phyloP scores from a whole-genome alignment of 92 coral and sea anemone species.

The Diadumene lineata region DNA sequence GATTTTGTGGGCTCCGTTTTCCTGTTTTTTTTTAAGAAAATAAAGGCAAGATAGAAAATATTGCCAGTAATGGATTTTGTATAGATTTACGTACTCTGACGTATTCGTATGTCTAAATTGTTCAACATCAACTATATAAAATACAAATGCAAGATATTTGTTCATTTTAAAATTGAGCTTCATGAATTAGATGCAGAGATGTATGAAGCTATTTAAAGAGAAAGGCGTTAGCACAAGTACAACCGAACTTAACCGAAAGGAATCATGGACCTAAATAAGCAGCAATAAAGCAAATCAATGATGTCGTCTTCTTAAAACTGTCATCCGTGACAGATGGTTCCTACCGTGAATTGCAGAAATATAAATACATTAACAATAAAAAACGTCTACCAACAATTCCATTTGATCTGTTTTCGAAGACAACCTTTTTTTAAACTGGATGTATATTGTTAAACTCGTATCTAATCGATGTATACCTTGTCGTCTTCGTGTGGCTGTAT shows the following conservation, averaged over 20 bases:
- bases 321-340: not conserved
- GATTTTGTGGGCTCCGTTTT: conserved; percentile 47
- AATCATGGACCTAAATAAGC: not conserved
- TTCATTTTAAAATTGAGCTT: not conserved
- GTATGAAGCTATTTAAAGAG: not conserved
- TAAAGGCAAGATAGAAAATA: not conserved
- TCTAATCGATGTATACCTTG: conserved; percentile 13
- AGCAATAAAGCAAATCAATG: not conserved
- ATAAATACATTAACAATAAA: too few species aligned
- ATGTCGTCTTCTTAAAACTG: too few species aligned
- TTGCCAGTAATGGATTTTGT: not conserved
- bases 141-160: too few species aligned
- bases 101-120: too few species aligned
- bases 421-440: not conserved
- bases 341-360: too few species aligned
- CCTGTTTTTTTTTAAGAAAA: not conserved
- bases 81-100: not conserved
- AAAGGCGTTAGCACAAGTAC: not conserved
- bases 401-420: not conserved
- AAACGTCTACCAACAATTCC: not conserved
- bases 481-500: conserved; percentile 48
- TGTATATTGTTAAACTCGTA: not conserved
- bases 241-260: too few species aligned
- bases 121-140: too few species aligned
- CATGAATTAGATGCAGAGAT: not conserved